phyloP scores from a whole-genome alignment of 2,113 vertebrate species.

The Ibidorhyncha struthersii region DNA sequence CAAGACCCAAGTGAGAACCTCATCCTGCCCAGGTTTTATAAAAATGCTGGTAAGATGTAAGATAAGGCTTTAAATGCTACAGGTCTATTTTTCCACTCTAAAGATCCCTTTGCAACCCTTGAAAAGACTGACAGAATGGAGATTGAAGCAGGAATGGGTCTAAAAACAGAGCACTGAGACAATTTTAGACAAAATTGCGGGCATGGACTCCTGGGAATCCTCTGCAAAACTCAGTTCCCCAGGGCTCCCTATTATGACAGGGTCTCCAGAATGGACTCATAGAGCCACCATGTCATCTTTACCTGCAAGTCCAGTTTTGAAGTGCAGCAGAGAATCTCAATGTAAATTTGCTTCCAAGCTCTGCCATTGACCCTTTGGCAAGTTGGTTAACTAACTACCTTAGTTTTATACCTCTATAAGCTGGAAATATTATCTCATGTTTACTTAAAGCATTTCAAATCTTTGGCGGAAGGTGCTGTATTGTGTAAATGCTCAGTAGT shows the following conservation, averaged over 20 bases:
- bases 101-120: background rate
- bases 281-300: background rate
- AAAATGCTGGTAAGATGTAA: background rate
- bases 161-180: background rate
- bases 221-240: background rate
- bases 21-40: background rate
- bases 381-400: background rate
- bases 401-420: background rate
- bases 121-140: background rate
- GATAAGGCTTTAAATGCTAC: background rate
- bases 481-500: background rate
- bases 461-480: background rate
- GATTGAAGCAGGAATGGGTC: background rate
- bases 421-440: slow-evolving; percentile 9
- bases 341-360: slow-evolving; percentile 9
- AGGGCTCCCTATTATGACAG: background rate
- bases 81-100: background rate
- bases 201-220: background rate
- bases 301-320: background rate
- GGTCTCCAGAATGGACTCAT: background rate
- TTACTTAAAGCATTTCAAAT: slow-evolving; percentile 29
- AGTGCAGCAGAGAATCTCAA: background rate
- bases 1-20: background rate
- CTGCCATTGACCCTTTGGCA: background rate
- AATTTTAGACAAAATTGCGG: background rate